Evolutionary conservation across 2,113 vertebrate species (phyloP).

Genomic region (Rissa tridactyla): DNA sequence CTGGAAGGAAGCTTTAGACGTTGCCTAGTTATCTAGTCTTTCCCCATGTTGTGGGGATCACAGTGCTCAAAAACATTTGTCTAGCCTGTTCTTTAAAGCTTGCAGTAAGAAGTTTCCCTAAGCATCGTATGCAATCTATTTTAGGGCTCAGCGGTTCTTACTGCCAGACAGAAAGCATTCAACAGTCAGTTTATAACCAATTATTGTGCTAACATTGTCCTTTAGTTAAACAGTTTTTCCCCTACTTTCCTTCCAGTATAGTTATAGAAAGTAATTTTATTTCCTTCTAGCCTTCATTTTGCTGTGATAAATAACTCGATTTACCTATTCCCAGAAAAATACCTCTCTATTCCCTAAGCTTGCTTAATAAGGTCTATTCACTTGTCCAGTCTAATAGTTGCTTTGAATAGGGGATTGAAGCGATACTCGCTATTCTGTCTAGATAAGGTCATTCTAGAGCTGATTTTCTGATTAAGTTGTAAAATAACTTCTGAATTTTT

Average conservation of each 20-base stretch:
- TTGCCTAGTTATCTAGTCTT: not conserved
- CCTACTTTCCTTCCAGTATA: not conserved
- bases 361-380: not conserved
- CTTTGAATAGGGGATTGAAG: not conserved
- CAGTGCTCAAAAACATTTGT: not conserved
- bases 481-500: not conserved
- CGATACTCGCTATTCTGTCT: not conserved
- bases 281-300: not conserved
- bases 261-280: not conserved
- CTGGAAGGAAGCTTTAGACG: not conserved
- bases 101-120: not conserved
- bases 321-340: not conserved
- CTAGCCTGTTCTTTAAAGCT: not conserved
- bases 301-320: not conserved
- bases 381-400: not conserved
- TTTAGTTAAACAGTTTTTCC: not conserved
- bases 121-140: not conserved
- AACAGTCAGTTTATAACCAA: conserved; percentile 8
- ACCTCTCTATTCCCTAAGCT: not conserved
- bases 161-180: not conserved
- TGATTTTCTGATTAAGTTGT: not conserved
- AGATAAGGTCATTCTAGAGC: not conserved
- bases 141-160: not conserved
- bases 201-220: not conserved
- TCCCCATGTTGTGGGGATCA: not conserved